phyloP scores from a whole-genome alignment of 2,888 invertebrate species.

The Tetramorium bicarinatum region DNA sequence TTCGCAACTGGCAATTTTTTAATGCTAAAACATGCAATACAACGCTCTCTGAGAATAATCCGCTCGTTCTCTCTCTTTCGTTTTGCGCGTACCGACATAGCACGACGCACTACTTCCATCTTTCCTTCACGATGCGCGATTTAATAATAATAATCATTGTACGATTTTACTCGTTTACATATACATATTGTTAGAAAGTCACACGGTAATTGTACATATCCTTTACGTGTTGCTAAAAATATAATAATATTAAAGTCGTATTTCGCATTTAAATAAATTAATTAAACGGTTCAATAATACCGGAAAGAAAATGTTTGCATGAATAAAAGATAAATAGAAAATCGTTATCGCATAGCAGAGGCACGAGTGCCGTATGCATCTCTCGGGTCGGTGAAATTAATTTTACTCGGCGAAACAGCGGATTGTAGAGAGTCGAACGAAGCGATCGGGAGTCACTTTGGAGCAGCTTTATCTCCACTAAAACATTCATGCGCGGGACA shows the following conservation, averaged over 20 bases:
- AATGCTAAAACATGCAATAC: slow-evolving; percentile 49
- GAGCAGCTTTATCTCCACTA: slow-evolving; percentile 66
- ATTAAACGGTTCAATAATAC: too few relatives aligned
- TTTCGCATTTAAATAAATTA: not conserved
- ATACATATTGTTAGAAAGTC: not conserved
- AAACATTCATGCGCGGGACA: slow-evolving; percentile 69
- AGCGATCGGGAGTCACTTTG: slow-evolving; percentile 48
- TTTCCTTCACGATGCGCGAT: not conserved
- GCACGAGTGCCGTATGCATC: not conserved
- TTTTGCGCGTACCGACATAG: not conserved
- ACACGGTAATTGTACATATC: not conserved
- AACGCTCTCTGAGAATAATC: slow-evolving; percentile 5
- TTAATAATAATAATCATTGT: slow-evolving; percentile 6
- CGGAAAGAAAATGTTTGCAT: not conserved
- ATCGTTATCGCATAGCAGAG: not conserved
- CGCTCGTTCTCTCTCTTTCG: not conserved
- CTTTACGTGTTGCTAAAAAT: not conserved
- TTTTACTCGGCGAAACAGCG: slow-evolving; percentile 35
- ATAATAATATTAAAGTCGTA: not conserved
- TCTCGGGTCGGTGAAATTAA: slow-evolving; percentile 21
- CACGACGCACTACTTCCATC: not conserved
- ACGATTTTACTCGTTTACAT: not conserved
- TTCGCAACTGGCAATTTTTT: slow-evolving; percentile 66
- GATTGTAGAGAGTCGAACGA: slow-evolving; percentile 44
- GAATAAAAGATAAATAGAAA: not conserved